Percentiles rank a stretch among this genome's conserved stretches.
These are phyloP conservation scores for Ryuthela nishihirai DNA, from an alignment of 2,888 invertebrate species.

Conservation along the genomic window DNA sequence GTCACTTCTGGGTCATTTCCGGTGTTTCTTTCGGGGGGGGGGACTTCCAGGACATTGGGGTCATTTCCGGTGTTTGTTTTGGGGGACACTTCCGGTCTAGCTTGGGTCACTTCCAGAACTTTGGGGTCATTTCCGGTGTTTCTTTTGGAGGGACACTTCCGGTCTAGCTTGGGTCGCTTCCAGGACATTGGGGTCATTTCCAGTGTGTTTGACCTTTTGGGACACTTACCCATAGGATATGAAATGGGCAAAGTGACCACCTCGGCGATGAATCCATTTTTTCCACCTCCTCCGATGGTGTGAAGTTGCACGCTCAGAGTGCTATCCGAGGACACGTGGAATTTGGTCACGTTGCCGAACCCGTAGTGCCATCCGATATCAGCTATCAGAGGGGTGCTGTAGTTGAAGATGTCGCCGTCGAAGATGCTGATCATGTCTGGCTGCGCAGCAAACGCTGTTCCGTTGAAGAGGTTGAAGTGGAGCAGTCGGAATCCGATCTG, in stretches of 20 bases:
- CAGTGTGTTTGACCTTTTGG: too few species aligned
- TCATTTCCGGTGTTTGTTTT: too few species aligned
- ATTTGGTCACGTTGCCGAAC: slow-evolving; percentile 9
- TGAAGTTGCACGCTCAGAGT: slow-evolving; percentile 79
- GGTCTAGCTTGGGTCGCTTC: too few species aligned
- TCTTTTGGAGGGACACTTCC: too few species aligned
- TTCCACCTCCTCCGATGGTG: slow-evolving; percentile 90
- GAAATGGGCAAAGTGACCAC: slow-evolving; percentile 91
- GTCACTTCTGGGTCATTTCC: too few species aligned
- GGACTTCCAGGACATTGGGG: too few species aligned
- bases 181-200: too few species aligned
- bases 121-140: too few species aligned
- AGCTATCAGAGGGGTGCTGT: slow-evolving; percentile 68
- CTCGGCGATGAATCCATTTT: slow-evolving; percentile 95
- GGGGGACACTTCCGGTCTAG: too few species aligned
- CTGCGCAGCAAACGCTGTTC: slow-evolving; percentile 70
- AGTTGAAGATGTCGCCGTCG: slow-evolving; percentile 89
- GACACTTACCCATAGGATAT: slow-evolving; percentile 82
- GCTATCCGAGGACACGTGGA: slow-evolving; percentile 40
- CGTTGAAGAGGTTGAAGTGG: slow-evolving; percentile 88
- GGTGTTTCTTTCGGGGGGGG: too few species aligned
- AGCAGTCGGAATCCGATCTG: slow-evolving; percentile 83
- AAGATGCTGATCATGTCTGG: slow-evolving; percentile 80
- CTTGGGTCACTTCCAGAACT: too few species aligned
- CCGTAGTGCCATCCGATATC: slow-evolving; percentile 58